These are phyloP conservation scores for Pelobates fuscus DNA, from an alignment of 2,113 vertebrate genomes.

Conservation along the genomic window DNA sequence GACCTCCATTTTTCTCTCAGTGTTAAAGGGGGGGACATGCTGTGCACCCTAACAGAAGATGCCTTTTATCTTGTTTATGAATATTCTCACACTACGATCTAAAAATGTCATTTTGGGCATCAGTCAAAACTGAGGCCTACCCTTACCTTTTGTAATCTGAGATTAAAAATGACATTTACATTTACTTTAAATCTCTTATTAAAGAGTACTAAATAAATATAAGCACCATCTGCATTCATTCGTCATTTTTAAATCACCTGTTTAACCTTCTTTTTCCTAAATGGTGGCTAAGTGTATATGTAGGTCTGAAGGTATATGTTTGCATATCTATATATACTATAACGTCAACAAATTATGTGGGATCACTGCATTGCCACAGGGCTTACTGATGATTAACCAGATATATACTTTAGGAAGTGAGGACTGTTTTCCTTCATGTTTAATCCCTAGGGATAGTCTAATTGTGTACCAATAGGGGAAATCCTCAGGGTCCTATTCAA, in stretches of 20 bases:
- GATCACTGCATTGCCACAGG: conserved; percentile 38
- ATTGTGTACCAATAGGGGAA: conserved; percentile 51
- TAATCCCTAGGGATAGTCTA: conserved; percentile 48
- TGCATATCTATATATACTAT: background rate
- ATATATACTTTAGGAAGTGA: conserved; percentile 40
- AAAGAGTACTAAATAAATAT: no score
- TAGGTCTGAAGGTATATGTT: no score
- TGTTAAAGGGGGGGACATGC: background rate
- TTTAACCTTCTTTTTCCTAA: conserved; percentile 3
- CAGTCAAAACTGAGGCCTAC: no score
- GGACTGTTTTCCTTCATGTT: conserved; percentile 46
- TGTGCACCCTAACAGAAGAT: background rate
- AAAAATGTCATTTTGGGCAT: no score
- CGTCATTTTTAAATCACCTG: background rate
- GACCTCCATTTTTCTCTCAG: background rate
- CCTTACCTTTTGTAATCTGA: no score
- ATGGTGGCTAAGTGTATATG: background rate
- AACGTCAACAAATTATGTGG: background rate
- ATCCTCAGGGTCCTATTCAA: conserved; percentile 52
- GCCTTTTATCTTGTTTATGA: no score
- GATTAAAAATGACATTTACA: no score
- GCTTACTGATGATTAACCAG: conserved; percentile 35
- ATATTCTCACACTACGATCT: no score
- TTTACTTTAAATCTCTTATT: no score
- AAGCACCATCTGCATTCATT: background rate